Evolutionary conservation across 92 coral and sea anemone genomes (phyloP).

Genomic region (Parazoanthus darwini): DNA sequence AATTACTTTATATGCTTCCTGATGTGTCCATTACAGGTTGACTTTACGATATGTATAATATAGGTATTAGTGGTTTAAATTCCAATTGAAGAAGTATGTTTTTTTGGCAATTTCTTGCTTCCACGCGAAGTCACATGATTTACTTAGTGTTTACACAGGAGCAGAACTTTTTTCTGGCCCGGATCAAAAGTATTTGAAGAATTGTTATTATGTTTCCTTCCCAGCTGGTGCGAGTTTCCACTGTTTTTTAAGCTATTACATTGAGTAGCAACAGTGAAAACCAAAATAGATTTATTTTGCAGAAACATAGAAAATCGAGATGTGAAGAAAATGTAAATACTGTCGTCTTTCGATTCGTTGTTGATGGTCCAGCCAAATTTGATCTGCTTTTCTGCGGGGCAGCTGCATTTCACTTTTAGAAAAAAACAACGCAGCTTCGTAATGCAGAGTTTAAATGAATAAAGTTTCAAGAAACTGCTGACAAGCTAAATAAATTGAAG

Average conservation of each 20-base stretch:
- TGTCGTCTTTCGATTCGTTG: not conserved
- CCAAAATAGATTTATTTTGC: not conserved
- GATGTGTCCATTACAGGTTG: slow-evolving; percentile 3
- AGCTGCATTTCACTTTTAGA: not conserved
- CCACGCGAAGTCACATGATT: slow-evolving; percentile 19
- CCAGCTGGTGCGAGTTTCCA: slow-evolving; percentile 20
- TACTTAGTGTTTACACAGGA: not conserved
- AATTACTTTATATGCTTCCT: slow-evolving; percentile 16
- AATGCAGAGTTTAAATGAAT: not conserved
- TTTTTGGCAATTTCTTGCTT: not conserved
- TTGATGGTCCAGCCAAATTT: not conserved
- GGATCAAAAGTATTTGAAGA: not conserved
- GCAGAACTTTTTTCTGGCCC: not conserved
- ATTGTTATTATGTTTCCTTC: not conserved
- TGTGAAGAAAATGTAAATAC: not conserved
- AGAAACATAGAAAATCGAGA: slow-evolving; percentile 3
- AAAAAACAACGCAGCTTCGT: not conserved
- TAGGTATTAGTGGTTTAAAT: slow-evolving; percentile 5
- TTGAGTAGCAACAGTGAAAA: not conserved
- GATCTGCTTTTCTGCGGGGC: slow-evolving; percentile 9
- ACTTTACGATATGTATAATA: slow-evolving; percentile 8
- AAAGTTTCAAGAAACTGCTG: not conserved
- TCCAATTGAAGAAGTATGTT: not conserved
- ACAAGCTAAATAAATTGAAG: not conserved
- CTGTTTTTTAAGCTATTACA: not conserved